phyloP scores from a whole-genome alignment of 2,797 vertebrate species.

The Cryptoprocta ferox region DNA sequence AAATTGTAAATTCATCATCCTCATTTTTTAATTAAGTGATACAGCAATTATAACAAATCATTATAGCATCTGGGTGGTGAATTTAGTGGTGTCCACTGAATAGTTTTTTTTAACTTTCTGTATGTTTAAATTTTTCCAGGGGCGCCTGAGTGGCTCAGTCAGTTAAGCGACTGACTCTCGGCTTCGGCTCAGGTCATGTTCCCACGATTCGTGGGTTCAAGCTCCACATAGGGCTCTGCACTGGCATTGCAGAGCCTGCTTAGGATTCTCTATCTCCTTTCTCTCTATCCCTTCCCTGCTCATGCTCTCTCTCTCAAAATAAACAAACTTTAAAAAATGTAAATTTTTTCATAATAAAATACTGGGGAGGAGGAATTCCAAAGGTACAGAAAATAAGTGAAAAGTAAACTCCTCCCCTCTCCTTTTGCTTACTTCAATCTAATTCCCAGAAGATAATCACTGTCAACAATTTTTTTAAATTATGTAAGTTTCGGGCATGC shows the following conservation, averaged over 20 bases:
- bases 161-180: too few relatives aligned
- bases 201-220: too few relatives aligned
- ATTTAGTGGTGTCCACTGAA: neutral
- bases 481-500: neutral
- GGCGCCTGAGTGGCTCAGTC: too few relatives aligned
- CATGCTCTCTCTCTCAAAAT: too few relatives aligned
- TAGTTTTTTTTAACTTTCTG: neutral
- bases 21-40: neutral
- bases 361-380: neutral
- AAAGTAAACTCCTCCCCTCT: neutral
- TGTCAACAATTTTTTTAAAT: neutral
- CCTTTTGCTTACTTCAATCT: neutral
- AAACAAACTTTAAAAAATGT: too few relatives aligned
- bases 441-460: neutral
- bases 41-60: neutral
- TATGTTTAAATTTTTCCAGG: neutral
- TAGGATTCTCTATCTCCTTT: too few relatives aligned
- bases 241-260: too few relatives aligned
- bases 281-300: too few relatives aligned
- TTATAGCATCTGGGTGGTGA: neutral
- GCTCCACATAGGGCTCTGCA: too few relatives aligned
- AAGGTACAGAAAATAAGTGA: neutral
- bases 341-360: neutral
- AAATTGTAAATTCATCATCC: neutral
- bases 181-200: too few relatives aligned